These are phyloP conservation scores for Lysandra bellargus DNA, from an alignment of 2,888 invertebrate genomes.

Conservation along the genomic window DNA sequence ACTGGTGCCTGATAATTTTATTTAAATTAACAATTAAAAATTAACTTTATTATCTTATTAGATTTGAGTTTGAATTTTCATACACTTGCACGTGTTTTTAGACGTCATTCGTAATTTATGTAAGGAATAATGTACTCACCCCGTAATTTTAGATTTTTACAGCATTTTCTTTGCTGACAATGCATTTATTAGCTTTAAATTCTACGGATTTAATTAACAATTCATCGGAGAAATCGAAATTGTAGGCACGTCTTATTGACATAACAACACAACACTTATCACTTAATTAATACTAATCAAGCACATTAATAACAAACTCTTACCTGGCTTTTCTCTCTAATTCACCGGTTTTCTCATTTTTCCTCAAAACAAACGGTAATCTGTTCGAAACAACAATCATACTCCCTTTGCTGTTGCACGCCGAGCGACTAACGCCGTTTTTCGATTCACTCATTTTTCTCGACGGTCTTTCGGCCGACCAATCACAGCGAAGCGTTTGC, in stretches of 20 bases:
- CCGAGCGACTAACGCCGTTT: conserved; percentile 60
- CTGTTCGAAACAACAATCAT: conserved; percentile 96
- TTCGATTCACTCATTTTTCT: conserved; percentile 65
- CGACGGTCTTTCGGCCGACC: conserved; percentile 60
- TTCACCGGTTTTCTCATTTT: conserved; percentile 85
- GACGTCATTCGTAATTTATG: not conserved
- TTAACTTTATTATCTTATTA: not conserved
- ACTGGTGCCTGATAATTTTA: not conserved
- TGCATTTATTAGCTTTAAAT: not conserved
- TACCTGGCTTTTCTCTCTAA: conserved; percentile 93
- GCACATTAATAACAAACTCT: conserved; percentile 41
- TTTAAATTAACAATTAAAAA: not conserved
- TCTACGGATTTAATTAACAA: not conserved
- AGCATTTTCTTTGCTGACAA: not conserved
- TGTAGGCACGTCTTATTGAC: not conserved
- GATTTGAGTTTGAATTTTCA: not conserved
- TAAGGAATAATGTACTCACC: not conserved
- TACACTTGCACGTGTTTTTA: not conserved
- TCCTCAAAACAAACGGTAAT: conserved; percentile 91
- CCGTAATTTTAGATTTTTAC: not conserved
- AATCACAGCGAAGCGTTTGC: conserved; percentile 64
- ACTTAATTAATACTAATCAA: not conserved
- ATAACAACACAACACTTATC: not conserved
- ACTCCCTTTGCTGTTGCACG: conserved; percentile 83
- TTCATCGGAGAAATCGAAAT: not conserved